Base-by-base conservation (phyloP, 1,140 invertebrate genomes). In the Hyphantria cunea region DNA sequence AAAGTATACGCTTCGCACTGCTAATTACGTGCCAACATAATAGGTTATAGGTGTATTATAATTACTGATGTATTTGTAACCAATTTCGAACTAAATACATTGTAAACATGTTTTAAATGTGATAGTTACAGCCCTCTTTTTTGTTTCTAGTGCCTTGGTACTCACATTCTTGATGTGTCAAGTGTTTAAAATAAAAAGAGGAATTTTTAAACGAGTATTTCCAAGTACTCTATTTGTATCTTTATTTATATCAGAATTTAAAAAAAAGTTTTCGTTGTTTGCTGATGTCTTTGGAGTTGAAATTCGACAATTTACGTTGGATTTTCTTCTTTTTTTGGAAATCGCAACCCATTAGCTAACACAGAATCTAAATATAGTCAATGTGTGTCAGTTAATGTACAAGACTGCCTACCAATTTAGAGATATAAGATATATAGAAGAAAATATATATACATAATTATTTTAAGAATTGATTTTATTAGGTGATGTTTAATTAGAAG, bases 11-110 rank as follows among this genome's bases (percentile, higher is more conserved):
- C 37, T 33, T 59, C 31, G 25, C 48, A 49, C 55, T 31, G 55
- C 41, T 65, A 65, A 59, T 66, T 54, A 66, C 59, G 55, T 59
- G 49, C 50, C 51, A 56, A 44, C 41, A 37, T 66, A 66, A 66
- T 66, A 59, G 49, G 50, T 39, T 59, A 15, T 44, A 8, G 17
- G 48, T 59, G 59, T 59, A 66, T 53, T 55, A 53, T 53, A 66
- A 66, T 66, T 53, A 45, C 50, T 37, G 31, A 55, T 54, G 52
- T 47, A 50, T 60, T 65, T 49, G 37, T 25, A 31, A 17, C 37
- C 42, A 66, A 59, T 60, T 66, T 66, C 48, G 15, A 54, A 15
- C 49, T 37, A 59, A 49, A 25, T 39, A 31, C 49, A 47, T 66
- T 66, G 11, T 42, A 58, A 66, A 66, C 64, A 9, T 60, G 64